Base-by-base conservation (phyloP, 2,113 vertebrate species). In the Tylochromis polylepis region DNA sequence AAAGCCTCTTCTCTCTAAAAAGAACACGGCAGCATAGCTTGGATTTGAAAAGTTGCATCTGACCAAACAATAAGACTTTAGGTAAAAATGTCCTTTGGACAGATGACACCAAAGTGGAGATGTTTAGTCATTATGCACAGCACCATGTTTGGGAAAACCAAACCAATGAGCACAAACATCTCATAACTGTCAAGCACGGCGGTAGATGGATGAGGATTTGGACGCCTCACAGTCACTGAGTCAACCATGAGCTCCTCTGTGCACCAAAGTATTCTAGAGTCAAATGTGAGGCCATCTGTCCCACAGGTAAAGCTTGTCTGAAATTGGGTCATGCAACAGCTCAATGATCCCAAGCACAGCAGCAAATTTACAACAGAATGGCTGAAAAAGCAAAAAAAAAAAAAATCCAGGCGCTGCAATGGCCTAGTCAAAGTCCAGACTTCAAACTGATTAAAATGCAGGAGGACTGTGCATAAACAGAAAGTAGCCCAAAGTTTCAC, bases 331-430 rank as follows among this genome's bases (percentile, higher is more conserved):
- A 15, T 24, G 38, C 24, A 75, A 49, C 6, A 65, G 43, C 15
- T 18, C 24, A 49, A 20, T 4, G 10, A 46, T 51, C 43, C 70
- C 70, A 49, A 51, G 70, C 24, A 75, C 24, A 75, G 24, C 67
- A 49, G 67, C 41, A 29, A 75, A 29, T 49, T 4, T 49, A 29
- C 22, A 49, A 20, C 41, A 49, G 43, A 51, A 75, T 75, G 43
- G 10, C 43, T 51, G 10, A 49, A 75, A 75, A 0, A 0, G 10
- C 0, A 1, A 65, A 65, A 65, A 38, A 6, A 67, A 31, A 16
- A 49, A 49, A 15, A 16, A 49, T 49, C 46, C 16, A 6, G 16
- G 2, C 16, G 46, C 6, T 75, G 5, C 16, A 77, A 2, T 11
- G 24, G 24, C 46, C 41, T 29, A 2, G 70, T 77, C 43, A 3